phyloP scores from a whole-genome alignment of 2,797 vertebrate genomes.

The Hylomyscus alleni region DNA sequence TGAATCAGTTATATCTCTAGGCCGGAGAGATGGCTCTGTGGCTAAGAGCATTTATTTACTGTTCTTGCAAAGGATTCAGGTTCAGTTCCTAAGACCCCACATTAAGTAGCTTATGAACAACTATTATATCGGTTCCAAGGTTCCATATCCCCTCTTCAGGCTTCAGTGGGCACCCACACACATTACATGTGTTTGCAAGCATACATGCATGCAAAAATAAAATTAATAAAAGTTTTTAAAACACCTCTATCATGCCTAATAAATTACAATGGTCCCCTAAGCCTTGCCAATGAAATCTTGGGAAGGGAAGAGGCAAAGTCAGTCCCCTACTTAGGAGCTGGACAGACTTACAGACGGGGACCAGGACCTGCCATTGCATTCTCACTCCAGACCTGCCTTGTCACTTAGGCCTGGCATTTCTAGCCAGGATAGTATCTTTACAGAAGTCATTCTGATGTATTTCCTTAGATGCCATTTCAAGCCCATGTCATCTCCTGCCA shows the following conservation, averaged over 20 bases:
- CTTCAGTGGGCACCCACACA: not conserved
- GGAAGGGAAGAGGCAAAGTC: not conserved
- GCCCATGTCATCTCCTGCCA: not conserved
- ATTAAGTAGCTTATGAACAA: not conserved
- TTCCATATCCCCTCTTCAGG: not conserved
- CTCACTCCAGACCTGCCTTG: not conserved
- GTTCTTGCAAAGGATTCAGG: not conserved
- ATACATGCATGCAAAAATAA: not conserved
- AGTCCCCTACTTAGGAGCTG: not conserved
- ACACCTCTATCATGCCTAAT: not conserved
- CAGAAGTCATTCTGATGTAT: slow-evolving; percentile 25
- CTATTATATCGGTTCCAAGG: not conserved
- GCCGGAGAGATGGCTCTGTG: not conserved
- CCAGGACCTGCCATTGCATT: not conserved
- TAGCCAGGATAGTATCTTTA: slow-evolving; percentile 20
- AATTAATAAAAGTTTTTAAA: not conserved
- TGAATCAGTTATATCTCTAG: not conserved
- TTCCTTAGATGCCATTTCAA: not conserved
- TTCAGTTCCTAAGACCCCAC: not conserved
- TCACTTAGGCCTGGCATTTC: not conserved
- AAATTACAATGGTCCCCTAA: slow-evolving; percentile 47
- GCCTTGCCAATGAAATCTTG: slow-evolving; percentile 35
- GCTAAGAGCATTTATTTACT: not conserved
- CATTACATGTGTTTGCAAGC: not conserved
- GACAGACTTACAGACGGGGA: not conserved